Conservation (phyloP, 2,113 vertebrate species). For the Corvus moneduloides region DNA sequence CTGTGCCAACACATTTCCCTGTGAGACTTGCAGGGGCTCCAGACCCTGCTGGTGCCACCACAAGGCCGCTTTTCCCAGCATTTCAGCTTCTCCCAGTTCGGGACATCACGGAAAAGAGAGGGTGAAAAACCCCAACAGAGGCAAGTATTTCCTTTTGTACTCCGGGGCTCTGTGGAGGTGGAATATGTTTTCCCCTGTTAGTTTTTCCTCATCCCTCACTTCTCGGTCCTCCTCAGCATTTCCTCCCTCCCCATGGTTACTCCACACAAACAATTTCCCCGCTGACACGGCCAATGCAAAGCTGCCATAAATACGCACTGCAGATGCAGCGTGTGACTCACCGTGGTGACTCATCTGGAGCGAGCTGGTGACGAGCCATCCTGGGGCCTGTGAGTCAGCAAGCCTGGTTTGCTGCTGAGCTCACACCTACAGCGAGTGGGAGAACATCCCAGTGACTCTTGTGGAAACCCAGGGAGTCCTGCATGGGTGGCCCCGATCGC, state of each 20-base stretch:
- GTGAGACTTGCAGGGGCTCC: not conserved
- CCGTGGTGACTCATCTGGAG: conserved; percentile 31
- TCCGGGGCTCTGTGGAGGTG: not conserved
- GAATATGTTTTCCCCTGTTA: not conserved
- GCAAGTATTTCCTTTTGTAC: not conserved
- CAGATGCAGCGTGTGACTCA: conserved; percentile 57
- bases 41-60: not conserved
- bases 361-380: not conserved
- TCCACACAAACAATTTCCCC: conserved; percentile 43
- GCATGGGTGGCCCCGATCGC: not conserved
- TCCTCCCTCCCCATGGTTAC: conserved; percentile 61
- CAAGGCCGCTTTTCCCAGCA: not conserved
- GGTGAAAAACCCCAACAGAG: rapidly evolving
- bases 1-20: not conserved
- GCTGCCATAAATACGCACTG: conserved; percentile 14
- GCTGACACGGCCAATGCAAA: conserved; percentile 3
- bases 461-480: not conserved
- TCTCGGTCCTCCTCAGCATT: not conserved
- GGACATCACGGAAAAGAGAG: not conserved
- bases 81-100: not conserved
- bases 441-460: not conserved
- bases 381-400: conserved; percentile 50
- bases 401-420: not conserved
- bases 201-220: conserved; percentile 15
- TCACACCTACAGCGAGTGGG: not conserved